Percentiles rank a stretch among this genome's conserved stretches.
Evolutionary conservation across 2,888 invertebrate genomes (phyloP).

Genomic region (Amblyteles armatorius): DNA sequence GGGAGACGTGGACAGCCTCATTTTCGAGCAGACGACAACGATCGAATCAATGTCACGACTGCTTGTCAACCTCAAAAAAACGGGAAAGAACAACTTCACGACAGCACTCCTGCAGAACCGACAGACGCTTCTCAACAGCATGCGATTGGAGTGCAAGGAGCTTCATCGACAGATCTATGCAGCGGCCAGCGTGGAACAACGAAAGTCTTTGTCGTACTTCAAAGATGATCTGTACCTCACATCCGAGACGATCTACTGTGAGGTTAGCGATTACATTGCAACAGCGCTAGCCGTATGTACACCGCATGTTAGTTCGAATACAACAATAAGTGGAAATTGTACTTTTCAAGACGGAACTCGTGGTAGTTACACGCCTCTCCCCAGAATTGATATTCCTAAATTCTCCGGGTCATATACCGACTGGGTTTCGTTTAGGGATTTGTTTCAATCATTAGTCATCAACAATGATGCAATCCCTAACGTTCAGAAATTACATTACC

Average conservation of each 20-base stretch:
- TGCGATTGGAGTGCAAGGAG: not conserved
- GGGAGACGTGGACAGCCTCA: not conserved
- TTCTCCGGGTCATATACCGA: not conserved
- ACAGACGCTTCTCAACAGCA: not conserved
- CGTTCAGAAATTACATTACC: constrained; percentile 36
- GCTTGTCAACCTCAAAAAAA: constrained; percentile 8
- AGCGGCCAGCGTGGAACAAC: not conserved
- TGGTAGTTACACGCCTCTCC: not conserved
- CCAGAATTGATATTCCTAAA: not conserved
- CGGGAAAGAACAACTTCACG: constrained; percentile 8
- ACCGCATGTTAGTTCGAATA: not conserved
- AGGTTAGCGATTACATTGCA: not conserved
- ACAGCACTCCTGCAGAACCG: not conserved
- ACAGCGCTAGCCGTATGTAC: not conserved
- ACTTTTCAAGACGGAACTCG: not conserved
- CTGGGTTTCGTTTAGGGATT: not conserved
- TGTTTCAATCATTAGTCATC: not conserved
- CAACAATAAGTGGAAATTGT: not conserved
- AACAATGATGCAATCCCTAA: not conserved
- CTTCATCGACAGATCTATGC: not conserved
- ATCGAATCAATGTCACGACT: not conserved
- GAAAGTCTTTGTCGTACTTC: not conserved
- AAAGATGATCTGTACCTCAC: not conserved
- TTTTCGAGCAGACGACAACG: not conserved
- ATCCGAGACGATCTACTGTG: not conserved